phyloP scores from a whole-genome alignment of 2,888 invertebrate genomes.

The Lepeophtheirus nordmannii region DNA sequence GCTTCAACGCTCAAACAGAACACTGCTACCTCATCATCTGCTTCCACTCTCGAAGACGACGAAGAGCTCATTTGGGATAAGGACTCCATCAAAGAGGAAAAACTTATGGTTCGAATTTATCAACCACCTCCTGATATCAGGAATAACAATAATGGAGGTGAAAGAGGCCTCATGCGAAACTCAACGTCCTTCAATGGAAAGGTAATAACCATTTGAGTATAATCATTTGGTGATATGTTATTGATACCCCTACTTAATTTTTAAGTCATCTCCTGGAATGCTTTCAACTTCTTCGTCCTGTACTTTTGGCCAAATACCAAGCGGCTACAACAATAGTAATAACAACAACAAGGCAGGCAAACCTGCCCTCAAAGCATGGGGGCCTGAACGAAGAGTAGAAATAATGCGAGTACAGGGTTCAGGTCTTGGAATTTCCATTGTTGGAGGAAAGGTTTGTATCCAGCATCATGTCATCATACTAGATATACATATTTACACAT shows the following conservation, averaged over 20 bases:
- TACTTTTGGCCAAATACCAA: background rate
- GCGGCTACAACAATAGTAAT: background rate
- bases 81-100: background rate
- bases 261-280: background rate
- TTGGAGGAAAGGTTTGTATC: constrained; percentile 22
- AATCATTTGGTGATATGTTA: too few relatives aligned
- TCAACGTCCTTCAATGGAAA: constrained; percentile 4
- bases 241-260: too few relatives aligned
- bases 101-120: constrained; percentile 17
- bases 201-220: background rate
- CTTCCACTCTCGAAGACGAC: too few relatives aligned
- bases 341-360: background rate
- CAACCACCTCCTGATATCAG: constrained; percentile 12
- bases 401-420: constrained; percentile 8
- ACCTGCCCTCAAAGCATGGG: constrained; percentile 10
- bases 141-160: background rate
- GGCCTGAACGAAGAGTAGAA: constrained; percentile 12
- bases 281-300: background rate
- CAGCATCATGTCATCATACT: background rate
- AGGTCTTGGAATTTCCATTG: constrained; percentile 21
- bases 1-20: background rate
- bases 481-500: too few relatives aligned
- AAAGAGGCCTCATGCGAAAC: background rate
- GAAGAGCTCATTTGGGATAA: too few relatives aligned
- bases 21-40: too few relatives aligned